Conservation (phyloP, 2,113 vertebrate species). For the Nesoenas mayeri region DNA sequence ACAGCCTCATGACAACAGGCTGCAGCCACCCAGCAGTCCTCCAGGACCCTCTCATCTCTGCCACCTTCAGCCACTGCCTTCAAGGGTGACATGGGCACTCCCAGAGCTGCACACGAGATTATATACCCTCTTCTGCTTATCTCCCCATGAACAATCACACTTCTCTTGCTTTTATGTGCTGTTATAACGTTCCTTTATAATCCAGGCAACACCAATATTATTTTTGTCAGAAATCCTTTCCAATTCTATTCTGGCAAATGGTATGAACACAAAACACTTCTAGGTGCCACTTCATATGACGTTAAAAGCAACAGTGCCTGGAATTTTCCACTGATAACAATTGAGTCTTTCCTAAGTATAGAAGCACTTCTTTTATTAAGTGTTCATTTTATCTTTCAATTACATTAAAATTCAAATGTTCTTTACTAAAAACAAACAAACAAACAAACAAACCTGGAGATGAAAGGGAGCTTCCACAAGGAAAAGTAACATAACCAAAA, state of each 20-base stretch:
- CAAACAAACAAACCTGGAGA: not conserved
- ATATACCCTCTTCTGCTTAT: not conserved
- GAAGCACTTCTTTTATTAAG: constrained; percentile 73
- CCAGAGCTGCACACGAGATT: not conserved
- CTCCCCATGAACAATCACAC: not conserved
- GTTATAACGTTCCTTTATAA: not conserved
- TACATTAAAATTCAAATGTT: constrained; percentile 36
- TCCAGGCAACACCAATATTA: not conserved
- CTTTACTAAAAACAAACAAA: not conserved
- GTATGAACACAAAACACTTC: constrained; percentile 60
- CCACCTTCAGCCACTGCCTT: not conserved
- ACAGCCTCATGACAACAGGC: not conserved
- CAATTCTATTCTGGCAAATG: constrained; percentile 61
- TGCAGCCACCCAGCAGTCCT: not conserved
- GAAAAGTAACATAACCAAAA: not conserved
- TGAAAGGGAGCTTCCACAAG: not conserved
- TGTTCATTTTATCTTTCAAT: constrained; percentile 61
- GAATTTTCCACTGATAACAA: constrained; percentile 75
- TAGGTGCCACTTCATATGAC: constrained; percentile 62
- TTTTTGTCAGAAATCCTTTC: constrained; percentile 57
- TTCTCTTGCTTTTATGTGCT: not conserved
- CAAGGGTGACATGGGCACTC: not conserved
- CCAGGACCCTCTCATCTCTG: not conserved
- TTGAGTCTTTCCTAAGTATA: constrained; percentile 68
- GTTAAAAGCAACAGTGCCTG: constrained; percentile 55